Conservation (phyloP, 1,140 invertebrate species). For the Anagrus nilaparvatae region DNA sequence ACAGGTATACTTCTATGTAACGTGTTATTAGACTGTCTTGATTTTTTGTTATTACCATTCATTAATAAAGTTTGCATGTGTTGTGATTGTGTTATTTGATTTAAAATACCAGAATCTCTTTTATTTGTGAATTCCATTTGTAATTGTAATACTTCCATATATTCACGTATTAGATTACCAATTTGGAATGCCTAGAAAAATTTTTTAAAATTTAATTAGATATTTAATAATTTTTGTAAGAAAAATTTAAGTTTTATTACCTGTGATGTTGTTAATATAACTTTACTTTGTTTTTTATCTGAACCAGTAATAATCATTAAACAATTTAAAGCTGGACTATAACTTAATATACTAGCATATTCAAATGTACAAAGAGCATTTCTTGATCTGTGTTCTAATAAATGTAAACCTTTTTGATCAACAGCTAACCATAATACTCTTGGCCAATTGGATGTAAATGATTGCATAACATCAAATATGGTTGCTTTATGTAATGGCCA, state of each 20-base stretch:
- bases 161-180: constrained; percentile 85
- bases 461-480: constrained; percentile 94
- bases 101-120: constrained; percentile 30
- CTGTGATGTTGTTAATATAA: constrained; percentile 78
- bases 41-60: constrained; percentile 28
- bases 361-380: constrained; percentile 84
- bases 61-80: constrained; percentile 22
- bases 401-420: constrained; percentile 84
- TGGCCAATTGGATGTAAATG: constrained; percentile 93
- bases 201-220: background rate
- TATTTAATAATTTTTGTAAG: background rate
- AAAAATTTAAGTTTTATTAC: constrained; percentile 38
- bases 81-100: constrained; percentile 31
- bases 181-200: constrained; percentile 77
- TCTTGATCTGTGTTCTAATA: constrained; percentile 78
- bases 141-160: constrained; percentile 66
- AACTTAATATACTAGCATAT: constrained; percentile 75
- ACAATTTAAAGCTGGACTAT: constrained; percentile 78
- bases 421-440: constrained; percentile 82
- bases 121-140: constrained; percentile 36
- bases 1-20: constrained; percentile 45
- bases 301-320: constrained; percentile 84
- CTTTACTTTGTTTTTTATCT: constrained; percentile 82
- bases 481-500: constrained; percentile 89
- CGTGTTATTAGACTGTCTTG: constrained; percentile 42